Conservation (phyloP, 2,888 invertebrate genomes). For the Zygaena filipendulae region DNA sequence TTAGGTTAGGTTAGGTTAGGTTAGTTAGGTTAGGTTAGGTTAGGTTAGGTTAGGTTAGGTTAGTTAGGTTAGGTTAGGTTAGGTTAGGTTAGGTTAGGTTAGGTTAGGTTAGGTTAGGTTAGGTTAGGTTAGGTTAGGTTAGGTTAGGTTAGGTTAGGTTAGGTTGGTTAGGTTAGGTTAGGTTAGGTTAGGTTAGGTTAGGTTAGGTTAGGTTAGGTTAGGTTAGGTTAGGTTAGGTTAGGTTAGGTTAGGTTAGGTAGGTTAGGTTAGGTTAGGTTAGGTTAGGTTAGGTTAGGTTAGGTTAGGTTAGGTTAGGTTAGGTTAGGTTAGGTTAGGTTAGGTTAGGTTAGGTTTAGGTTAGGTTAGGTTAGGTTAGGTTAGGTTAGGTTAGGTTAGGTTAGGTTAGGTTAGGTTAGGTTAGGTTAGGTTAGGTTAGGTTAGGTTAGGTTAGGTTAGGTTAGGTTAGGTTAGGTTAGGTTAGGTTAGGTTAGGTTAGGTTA, state of each 20-base stretch:
- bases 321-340: conserved; percentile 16
- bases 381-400: conserved; percentile 16
- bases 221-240: conserved; percentile 16
- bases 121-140: conserved; percentile 22
- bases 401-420: conserved; percentile 15
- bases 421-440: conserved; percentile 21
- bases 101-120: conserved; percentile 23
- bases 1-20: too few relatives aligned
- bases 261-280: too few relatives aligned
- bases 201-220: conserved; percentile 15
- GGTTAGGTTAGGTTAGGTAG: conserved; percentile 18
- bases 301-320: conserved; percentile 17
- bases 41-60: too few relatives aligned
- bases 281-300: conserved; percentile 17
- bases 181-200: too few relatives aligned
- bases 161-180: too few relatives aligned
- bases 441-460: conserved; percentile 19
- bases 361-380: conserved; percentile 17
- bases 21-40: too few relatives aligned
- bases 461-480: conserved; percentile 19
- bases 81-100: conserved; percentile 20
- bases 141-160: conserved; percentile 21
- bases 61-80: conserved; percentile 22
- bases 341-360: conserved; percentile 16
- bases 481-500: conserved; percentile 17